Evolutionary conservation across 2,888 invertebrate genomes (phyloP), one percentile per base, ranked within the genome.

Genomic region (Ischnura elegans): DNA sequence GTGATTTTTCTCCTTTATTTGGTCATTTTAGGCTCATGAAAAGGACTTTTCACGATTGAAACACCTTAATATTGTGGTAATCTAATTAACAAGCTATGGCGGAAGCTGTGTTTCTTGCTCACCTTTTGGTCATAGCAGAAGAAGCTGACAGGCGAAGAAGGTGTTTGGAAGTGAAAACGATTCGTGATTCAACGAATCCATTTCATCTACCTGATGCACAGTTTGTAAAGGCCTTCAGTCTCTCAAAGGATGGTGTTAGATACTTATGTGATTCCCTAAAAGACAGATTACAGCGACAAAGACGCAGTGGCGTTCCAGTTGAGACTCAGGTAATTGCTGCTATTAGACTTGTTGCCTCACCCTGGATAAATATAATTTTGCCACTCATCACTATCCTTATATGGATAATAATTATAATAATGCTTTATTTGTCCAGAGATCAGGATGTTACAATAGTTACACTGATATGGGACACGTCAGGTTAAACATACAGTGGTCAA

Each of bases 51-150:
- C 3, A 36, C 10, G 8, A 36, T 76, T 36, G 76, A 76, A 36
- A n/a, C 8, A 1, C 29, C 76, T 76, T 21, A 10, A 76, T 8
- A 10, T 0, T 36, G 10, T 76, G 36, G 76, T 10, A 76, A 6
- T 25, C 21, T 3, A 25, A 76, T 29, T n/a, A 25, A 13, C 29
- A n/a, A 8, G 36, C 76, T 10, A 76, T 76, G 76, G 76, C 76
- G 8, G 76, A 76, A 36, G 36, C 25, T 36, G 13, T 13, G 10
- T 76, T 76, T 76, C 25, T 25, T 36, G 76, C 76, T 25, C 76
- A 76, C 76, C 29, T 76, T 8, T 76, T 76, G 36, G 76, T 76
- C 76, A 76, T 76, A 36, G 76, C 76, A 10, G 76, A 76, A n/a
- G 76, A 76, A n/a, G 76, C 76, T 36, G 76, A 76, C 36, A 76